A percentile compares a stretch with the other conserved stretches of the same genome.
phyloP scores from a whole-genome alignment of 2,797 vertebrate genomes.

The Enteromius fasciolatus region DNA sequence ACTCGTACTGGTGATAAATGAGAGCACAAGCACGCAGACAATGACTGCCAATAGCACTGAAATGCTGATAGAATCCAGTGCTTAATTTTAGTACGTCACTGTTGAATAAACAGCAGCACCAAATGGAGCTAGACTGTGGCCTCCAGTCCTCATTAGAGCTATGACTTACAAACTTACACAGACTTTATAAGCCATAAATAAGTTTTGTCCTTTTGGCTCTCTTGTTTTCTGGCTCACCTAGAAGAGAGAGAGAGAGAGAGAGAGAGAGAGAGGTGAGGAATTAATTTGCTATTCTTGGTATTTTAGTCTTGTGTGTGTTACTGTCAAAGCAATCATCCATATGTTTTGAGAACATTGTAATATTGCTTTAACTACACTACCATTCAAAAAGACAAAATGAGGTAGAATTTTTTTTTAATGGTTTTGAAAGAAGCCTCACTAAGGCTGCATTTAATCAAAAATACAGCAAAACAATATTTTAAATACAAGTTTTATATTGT shows the following conservation, averaged over 20 bases:
- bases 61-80: constrained; percentile 42
- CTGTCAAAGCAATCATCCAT: constrained; percentile 39
- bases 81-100: constrained; percentile 43
- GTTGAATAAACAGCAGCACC: constrained; percentile 49
- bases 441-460: neutral
- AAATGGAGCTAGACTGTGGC: constrained; percentile 43
- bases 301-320: neutral
- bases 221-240: constrained; percentile 26
- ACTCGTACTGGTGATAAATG: neutral
- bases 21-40: constrained; percentile 36
- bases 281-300: neutral
- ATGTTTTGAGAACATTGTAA: constrained; percentile 41
- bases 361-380: constrained; percentile 11
- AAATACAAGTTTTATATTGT: neutral
- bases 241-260: neutral
- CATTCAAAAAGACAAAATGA: neutral
- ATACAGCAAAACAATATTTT: neutral
- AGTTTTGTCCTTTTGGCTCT: constrained; percentile 42
- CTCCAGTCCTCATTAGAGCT: constrained; percentile 35
- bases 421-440: neutral
- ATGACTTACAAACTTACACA: constrained; percentile 34
- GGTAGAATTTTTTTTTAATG: neutral
- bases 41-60: constrained; percentile 14
- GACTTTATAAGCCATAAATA: constrained; percentile 33
- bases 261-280: neutral